phyloP scores from a whole-genome alignment of 2,113 vertebrate genomes.

The Elephas maximus region DNA sequence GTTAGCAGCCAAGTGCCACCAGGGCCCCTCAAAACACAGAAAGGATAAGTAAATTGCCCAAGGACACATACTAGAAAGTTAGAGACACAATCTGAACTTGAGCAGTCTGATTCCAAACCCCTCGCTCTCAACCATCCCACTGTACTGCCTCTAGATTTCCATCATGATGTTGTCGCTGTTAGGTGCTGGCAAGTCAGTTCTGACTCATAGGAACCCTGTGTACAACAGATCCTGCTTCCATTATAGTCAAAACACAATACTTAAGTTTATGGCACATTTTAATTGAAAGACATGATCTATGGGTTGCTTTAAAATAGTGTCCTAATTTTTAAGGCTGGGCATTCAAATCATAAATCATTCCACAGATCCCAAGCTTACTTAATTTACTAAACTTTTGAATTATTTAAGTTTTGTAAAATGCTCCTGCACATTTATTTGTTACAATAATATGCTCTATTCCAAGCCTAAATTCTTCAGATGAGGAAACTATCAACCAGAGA shows the following conservation, averaged over 20 bases:
- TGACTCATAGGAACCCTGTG: too few species aligned
- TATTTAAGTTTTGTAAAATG: constrained; percentile 23
- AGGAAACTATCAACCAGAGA: constrained; percentile 48
- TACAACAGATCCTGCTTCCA: too few species aligned
- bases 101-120: not conserved
- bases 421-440: constrained; percentile 13
- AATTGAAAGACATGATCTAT: constrained; percentile 28
- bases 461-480: constrained; percentile 12
- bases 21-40: not conserved
- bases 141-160: constrained; percentile 7
- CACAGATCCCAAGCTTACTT: not conserved
- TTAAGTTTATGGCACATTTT: constrained; percentile 21
- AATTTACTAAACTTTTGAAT: constrained; percentile 43
- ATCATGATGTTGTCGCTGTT: not conserved
- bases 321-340: constrained; percentile 58
- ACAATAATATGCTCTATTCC: constrained; percentile 1
- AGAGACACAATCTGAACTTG: constrained; percentile 11
- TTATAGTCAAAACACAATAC: not conserved
- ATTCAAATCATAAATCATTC: constrained; percentile 44
- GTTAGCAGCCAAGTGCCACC: too few species aligned
- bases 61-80: not conserved
- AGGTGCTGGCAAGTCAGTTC: too few species aligned
- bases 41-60: not conserved
- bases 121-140: not conserved
- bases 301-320: constrained; percentile 19